A percentile compares a stretch with the other conserved stretches of the same genome.
phyloP scores from a whole-genome alignment of 2,888 invertebrate genomes.

The Arge pagana region DNA sequence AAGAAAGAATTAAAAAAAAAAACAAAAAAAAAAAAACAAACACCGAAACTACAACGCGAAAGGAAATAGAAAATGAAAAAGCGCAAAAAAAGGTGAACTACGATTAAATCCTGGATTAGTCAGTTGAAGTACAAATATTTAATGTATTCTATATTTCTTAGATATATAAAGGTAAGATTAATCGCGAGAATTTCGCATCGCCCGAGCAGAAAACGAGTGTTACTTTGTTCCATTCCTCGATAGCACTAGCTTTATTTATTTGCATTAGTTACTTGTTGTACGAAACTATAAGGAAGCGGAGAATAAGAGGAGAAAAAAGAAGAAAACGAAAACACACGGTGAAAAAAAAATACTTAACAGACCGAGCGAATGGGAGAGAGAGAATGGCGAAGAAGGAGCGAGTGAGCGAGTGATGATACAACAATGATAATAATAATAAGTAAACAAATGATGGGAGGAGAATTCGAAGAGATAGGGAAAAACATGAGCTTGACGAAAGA shows the following conservation, averaged over 20 bases:
- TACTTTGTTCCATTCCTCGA: slow-evolving; percentile 52
- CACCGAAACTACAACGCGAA: no score
- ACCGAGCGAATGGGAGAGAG: slow-evolving; percentile 27
- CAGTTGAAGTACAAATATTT: slow-evolving; percentile 84
- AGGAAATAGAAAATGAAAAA: slow-evolving; percentile 33
- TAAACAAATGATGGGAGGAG: background rate
- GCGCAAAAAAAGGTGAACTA: slow-evolving; percentile 34
- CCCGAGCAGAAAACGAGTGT: slow-evolving; percentile 27
- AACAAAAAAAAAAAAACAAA: slow-evolving; percentile 36
- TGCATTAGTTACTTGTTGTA: slow-evolving; percentile 45
- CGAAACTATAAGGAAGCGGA: no score
- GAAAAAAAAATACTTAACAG: no score
- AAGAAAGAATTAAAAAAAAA: slow-evolving; percentile 25
- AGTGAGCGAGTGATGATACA: no score
- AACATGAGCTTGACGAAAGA: background rate
- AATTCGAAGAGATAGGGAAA: background rate
- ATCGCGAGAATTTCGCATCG: slow-evolving; percentile 24
- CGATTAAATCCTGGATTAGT: slow-evolving; percentile 68
- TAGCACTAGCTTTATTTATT: slow-evolving; percentile 39
- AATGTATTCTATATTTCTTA: slow-evolving; percentile 59
- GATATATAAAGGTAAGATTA: slow-evolving; percentile 45
- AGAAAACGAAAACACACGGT: no score
- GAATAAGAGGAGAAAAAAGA: no score
- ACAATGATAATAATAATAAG: background rate
- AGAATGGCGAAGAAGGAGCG: slow-evolving; percentile 25